Conservation (phyloP, 2,888 invertebrate species). For the Lasius platythorax region DNA sequence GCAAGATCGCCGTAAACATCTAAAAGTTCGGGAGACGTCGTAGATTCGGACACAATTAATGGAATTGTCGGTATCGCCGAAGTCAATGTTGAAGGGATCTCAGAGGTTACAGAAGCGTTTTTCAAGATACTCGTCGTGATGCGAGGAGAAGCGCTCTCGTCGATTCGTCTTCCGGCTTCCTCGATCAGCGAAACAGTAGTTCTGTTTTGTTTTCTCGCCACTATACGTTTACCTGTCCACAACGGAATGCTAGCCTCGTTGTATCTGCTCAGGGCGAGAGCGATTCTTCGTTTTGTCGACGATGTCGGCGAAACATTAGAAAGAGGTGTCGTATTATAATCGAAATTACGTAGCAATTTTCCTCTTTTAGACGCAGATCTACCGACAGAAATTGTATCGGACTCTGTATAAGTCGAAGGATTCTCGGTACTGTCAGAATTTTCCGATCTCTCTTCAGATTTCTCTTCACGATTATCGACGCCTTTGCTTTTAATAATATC, state of each 20-base stretch:
- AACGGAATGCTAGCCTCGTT: slow-evolving; percentile 7
- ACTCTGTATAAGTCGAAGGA: not conserved
- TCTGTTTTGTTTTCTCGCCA: not conserved
- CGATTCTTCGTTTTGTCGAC: slow-evolving; percentile 22
- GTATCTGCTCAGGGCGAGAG: not conserved
- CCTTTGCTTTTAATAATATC: not conserved
- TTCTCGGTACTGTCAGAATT: not conserved
- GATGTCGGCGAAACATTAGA: not conserved
- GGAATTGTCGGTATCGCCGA: not conserved
- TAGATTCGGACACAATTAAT: not conserved
- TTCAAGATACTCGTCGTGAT: not conserved
- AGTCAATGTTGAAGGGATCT: not conserved
- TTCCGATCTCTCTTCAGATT: not conserved
- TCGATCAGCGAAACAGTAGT: slow-evolving; percentile 20
- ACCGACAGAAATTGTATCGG: not conserved
- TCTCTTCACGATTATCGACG: not conserved
- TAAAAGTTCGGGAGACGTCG: not conserved
- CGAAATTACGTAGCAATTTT: not conserved
- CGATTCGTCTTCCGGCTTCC: not conserved
- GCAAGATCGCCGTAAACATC: not conserved
- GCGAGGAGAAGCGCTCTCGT: not conserved
- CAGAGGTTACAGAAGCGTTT: not conserved
- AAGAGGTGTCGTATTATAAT: not conserved
- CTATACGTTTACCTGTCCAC: slow-evolving; percentile 35
- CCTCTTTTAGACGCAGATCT: not conserved